phyloP scores from a whole-genome alignment of 2,888 invertebrate species.

The Scotopteryx bipunctaria region DNA sequence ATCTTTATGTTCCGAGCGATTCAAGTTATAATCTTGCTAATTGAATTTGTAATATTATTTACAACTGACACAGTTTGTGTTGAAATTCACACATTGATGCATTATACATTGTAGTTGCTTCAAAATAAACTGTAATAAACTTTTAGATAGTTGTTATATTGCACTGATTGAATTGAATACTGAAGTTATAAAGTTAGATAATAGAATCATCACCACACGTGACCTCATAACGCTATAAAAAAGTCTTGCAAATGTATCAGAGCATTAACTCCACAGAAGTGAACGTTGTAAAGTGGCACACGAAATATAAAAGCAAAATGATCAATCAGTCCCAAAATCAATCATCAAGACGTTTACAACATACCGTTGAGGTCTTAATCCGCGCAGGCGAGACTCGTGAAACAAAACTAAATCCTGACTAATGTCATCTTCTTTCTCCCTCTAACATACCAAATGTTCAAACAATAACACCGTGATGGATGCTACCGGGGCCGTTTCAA shows the following conservation, averaged over 20 bases:
- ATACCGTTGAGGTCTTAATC: constrained; percentile 55
- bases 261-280: background rate
- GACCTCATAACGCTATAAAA: background rate
- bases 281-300: constrained; percentile 5
- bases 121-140: constrained; percentile 11
- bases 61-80: constrained; percentile 26
- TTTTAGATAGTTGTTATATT: constrained; percentile 21
- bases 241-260: background rate
- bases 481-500: constrained; percentile 67
- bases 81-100: constrained; percentile 24
- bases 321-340: constrained; percentile 31
- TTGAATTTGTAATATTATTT: constrained; percentile 38
- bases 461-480: constrained; percentile 73
- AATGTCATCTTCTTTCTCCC: constrained; percentile 51
- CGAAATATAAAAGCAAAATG: constrained; percentile 12
- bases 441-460: constrained; percentile 54
- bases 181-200: background rate
- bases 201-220: background rate
- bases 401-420: constrained; percentile 71
- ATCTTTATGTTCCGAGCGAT: constrained; percentile 31
- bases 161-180: background rate
- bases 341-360: constrained; percentile 38
- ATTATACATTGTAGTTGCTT: constrained; percentile 19
- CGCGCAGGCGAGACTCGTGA: constrained; percentile 56
- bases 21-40: constrained; percentile 37